phyloP scores from a whole-genome alignment of 2,888 invertebrate genomes.

The Pammene aurita region DNA sequence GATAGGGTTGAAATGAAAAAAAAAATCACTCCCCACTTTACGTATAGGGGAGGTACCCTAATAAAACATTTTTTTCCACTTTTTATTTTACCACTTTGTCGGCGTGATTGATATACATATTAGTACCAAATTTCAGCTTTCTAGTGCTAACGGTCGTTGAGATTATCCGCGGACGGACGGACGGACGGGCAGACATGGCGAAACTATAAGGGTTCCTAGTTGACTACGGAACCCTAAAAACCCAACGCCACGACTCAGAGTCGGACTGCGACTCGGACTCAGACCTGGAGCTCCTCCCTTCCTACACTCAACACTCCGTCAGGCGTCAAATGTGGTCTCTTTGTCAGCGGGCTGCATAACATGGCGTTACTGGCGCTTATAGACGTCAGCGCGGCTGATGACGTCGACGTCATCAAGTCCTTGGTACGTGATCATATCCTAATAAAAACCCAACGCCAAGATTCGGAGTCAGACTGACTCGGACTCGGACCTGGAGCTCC shows the following conservation, averaged over 20 bases:
- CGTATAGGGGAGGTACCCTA: too few relatives aligned
- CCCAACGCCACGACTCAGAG: constrained; percentile 61
- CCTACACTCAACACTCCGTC: constrained; percentile 65
- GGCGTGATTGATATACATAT: too few relatives aligned
- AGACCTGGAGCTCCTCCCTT: constrained; percentile 60
- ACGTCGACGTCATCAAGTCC: constrained; percentile 86
- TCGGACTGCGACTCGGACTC: constrained; percentile 69
- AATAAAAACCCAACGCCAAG: constrained; percentile 54
- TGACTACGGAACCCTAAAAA: too few relatives aligned
- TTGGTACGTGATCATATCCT: constrained; percentile 82
- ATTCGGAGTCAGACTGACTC: constrained; percentile 73
- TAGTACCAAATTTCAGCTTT: too few relatives aligned
- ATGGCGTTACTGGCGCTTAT: constrained; percentile 89
- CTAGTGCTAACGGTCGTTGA: too few relatives aligned
- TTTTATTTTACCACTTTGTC: too few relatives aligned
- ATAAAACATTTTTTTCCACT: too few relatives aligned
- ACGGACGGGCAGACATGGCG: too few relatives aligned
- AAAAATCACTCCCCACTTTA: too few relatives aligned
- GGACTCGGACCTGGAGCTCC: constrained; percentile 56
- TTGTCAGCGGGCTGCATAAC: constrained; percentile 91
- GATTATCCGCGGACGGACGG: too few relatives aligned
- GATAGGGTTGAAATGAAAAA: too few relatives aligned
- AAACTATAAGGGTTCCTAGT: too few relatives aligned
- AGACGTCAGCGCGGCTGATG: constrained; percentile 85
- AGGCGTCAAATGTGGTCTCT: constrained; percentile 82